These are phyloP conservation scores for Pararge aegeria DNA, from an alignment of 1,140 invertebrate species.

Conservation along the genomic window DNA sequence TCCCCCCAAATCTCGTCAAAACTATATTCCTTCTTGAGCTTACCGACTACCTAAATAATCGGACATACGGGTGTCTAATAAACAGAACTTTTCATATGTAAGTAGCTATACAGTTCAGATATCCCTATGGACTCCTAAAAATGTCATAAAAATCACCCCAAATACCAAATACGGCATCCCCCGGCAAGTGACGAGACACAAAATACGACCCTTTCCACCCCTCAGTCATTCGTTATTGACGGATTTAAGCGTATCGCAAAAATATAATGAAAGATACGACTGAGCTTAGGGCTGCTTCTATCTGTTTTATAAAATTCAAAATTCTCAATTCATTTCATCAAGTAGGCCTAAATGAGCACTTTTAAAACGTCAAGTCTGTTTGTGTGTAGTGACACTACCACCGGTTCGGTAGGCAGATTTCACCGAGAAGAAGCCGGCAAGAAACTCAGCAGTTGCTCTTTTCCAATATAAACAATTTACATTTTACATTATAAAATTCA, in stretches of 20 bases:
- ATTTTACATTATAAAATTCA: too few relatives aligned
- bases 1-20: too few relatives aligned
- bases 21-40: too few relatives aligned
- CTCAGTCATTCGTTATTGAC: conserved; percentile 40
- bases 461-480: too few relatives aligned
- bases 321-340: too few relatives aligned
- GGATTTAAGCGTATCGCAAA: conserved; percentile 38
- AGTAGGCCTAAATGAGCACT: too few relatives aligned
- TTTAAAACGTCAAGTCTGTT: too few relatives aligned
- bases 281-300: neutral
- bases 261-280: conserved; percentile 35
- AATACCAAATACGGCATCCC: conserved; percentile 8
- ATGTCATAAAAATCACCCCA: conserved; percentile 15
- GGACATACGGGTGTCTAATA: neutral
- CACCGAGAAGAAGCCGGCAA: too few relatives aligned
- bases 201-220: conserved; percentile 14
- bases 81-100: neutral
- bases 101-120: neutral
- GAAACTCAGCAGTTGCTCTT: too few relatives aligned
- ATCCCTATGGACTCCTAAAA: neutral
- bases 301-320: neutral
- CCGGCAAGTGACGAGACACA: conserved; percentile 7
- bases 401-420: too few relatives aligned
- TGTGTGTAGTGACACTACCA: too few relatives aligned
- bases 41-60: neutral